Percentiles rank a stretch among this genome's conserved stretches.
phyloP scores from a whole-genome alignment of 2,888 invertebrate species.

The Chaitophorus viminalis region DNA sequence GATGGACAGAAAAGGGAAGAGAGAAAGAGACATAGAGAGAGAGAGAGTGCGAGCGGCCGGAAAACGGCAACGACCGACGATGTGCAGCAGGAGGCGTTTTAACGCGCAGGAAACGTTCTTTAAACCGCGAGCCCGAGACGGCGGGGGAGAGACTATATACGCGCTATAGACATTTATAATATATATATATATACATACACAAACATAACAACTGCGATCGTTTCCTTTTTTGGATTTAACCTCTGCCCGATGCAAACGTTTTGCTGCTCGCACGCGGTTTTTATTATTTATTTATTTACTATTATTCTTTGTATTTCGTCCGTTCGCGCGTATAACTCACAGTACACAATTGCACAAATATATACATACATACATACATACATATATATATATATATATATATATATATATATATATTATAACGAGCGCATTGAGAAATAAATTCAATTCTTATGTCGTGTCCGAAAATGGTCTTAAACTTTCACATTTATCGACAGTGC shows the following conservation, averaged over 20 bases:
- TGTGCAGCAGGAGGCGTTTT: not conserved
- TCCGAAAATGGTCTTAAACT: constrained; percentile 58
- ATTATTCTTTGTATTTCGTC: constrained; percentile 20
- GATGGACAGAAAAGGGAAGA: not conserved
- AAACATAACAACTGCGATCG: not conserved
- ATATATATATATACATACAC: not conserved
- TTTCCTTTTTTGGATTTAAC: constrained; percentile 52
- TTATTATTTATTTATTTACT: not conserved
- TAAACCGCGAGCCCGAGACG: not conserved
- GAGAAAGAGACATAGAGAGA: not conserved
- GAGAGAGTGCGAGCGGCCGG: not conserved
- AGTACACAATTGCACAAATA: not conserved
- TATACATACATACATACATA: not conserved
- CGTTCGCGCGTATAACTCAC: constrained; percentile 6
- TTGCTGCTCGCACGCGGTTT: not conserved
- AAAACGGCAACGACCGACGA: not conserved
- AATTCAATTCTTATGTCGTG: constrained; percentile 8
- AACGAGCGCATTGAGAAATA: constrained; percentile 7
- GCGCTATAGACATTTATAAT: not conserved
- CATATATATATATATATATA: not conserved
- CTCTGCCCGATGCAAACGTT: constrained; percentile 3
- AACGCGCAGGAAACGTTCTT: constrained; percentile 39
- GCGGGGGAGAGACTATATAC: not conserved
- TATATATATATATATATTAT: not conserved
- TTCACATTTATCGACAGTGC: constrained; percentile 38